Percentiles rank a stretch among this genome's conserved stretches.
These are phyloP conservation scores for Colinus virginianus DNA, from an alignment of 2,113 vertebrate genomes.

Conservation along the genomic window DNA sequence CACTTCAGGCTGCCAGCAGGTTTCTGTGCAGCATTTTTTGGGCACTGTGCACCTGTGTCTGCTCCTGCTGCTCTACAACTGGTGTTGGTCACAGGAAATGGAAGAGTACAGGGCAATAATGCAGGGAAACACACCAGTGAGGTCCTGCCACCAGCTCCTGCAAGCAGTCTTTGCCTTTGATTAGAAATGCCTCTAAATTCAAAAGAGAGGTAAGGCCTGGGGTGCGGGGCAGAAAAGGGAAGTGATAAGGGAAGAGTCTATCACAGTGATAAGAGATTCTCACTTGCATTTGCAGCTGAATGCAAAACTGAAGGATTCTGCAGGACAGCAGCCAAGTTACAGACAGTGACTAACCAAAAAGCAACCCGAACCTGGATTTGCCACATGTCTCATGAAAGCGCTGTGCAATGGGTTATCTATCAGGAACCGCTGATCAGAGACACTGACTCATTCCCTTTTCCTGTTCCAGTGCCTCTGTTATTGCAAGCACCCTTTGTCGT, in stretches of 20 bases:
- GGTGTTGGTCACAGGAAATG: too few species aligned
- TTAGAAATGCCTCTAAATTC: background rate
- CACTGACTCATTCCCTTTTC: background rate
- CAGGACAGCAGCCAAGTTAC: constrained; percentile 3
- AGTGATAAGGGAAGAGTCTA: background rate
- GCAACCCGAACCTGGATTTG: background rate
- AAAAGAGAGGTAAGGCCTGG: background rate
- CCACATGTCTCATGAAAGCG: background rate
- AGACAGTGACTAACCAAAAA: background rate
- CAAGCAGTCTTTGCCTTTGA: background rate
- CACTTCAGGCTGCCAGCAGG: background rate
- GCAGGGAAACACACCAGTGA: background rate
- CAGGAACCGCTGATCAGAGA: background rate
- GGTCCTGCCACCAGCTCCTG: background rate
- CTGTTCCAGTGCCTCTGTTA: background rate
- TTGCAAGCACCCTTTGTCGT: background rate
- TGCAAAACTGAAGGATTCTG: background rate
- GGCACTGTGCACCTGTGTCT: too few species aligned
- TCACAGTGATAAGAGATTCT: background rate
- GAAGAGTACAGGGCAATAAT: too few species aligned
- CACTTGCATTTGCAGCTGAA: background rate
- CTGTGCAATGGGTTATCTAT: background rate
- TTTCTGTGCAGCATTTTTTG: background rate
- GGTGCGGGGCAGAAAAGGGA: background rate
- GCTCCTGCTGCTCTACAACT: too few species aligned